A percentile compares a stretch with the other conserved stretches of the same genome.
These are phyloP conservation scores for Mobula hypostoma DNA, from an alignment of 2,113 vertebrate species.

Conservation along the genomic window DNA sequence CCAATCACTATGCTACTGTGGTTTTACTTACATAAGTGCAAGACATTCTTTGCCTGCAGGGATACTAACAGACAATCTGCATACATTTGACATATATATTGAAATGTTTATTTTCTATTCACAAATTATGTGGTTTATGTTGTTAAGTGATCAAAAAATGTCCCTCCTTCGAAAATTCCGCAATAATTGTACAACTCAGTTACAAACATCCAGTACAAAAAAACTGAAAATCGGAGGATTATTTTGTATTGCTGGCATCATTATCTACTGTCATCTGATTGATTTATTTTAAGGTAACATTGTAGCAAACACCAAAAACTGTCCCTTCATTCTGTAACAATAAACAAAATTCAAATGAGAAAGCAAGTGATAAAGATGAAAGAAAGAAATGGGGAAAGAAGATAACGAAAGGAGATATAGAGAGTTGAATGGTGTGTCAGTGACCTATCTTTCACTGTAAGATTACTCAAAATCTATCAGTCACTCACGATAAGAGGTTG, in stretches of 20 bases:
- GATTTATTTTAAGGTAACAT: not conserved
- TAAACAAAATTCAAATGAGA: constrained; percentile 11
- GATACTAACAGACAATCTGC: not conserved
- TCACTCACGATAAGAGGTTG: constrained; percentile 94
- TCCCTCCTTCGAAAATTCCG: not conserved
- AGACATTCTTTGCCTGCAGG: not conserved
- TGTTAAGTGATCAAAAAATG: not conserved
- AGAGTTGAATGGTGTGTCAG: constrained; percentile 50
- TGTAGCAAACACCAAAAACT: not conserved
- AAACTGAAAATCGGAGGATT: not conserved
- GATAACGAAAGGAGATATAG: constrained; percentile 3
- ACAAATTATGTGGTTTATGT: not conserved
- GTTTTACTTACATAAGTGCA: not conserved
- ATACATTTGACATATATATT: not conserved
- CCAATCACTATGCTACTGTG: too few relatives aligned
- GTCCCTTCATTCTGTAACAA: not conserved
- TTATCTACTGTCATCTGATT: not conserved
- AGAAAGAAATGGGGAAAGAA: not conserved
- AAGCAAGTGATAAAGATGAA: constrained; percentile 3
- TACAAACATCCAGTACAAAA: not conserved
- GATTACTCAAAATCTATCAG: constrained; percentile 87
- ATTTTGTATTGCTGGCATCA: not conserved
- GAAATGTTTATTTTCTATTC: not conserved
- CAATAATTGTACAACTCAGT: too few relatives aligned
- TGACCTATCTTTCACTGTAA: constrained; percentile 79